Evolutionary conservation across 2,113 vertebrate genomes (phyloP).

Genomic region (Gnathonemus echidnorhynchus): DNA sequence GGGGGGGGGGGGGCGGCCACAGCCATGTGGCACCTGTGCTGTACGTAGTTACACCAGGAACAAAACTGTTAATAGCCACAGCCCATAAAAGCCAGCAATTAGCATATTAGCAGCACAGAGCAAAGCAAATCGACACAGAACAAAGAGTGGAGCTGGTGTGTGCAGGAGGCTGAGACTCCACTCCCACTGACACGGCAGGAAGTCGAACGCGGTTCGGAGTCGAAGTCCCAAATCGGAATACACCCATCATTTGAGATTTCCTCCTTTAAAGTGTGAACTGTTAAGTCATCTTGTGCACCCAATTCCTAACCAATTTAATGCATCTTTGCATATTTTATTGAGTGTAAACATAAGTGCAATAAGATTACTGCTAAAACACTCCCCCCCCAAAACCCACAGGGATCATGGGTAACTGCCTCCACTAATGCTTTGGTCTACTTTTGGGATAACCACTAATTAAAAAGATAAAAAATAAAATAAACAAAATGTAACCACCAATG

Average conservation of each 20-base stretch:
- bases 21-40: slow-evolving; percentile 59
- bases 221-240: neutral
- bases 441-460: neutral
- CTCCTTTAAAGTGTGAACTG: neutral
- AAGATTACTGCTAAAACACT: slow-evolving; percentile 43
- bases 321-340: slow-evolving; percentile 62
- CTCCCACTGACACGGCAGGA: neutral
- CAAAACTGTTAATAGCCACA: slow-evolving; percentile 12
- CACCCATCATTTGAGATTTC: neutral
- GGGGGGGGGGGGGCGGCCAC: slow-evolving; percentile 26
- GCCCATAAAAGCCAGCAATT: slow-evolving; percentile 27
- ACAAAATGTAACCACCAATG: too few species aligned
- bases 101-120: slow-evolving; percentile 21
- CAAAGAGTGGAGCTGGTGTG: neutral
- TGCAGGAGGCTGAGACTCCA: neutral
- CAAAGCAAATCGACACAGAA: slow-evolving; percentile 35
- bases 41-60: slow-evolving; percentile 10
- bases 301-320: slow-evolving; percentile 25
- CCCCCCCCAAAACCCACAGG: neutral
- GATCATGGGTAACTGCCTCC: slow-evolving; percentile 20
- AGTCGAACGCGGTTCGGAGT: slow-evolving; percentile 16
- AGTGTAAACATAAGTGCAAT: slow-evolving; percentile 57
- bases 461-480: neutral
- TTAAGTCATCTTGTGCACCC: neutral
- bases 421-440: neutral